A percentile compares a stretch with the other conserved stretches of the same genome.
Evolutionary conservation across 2,113 vertebrate species (phyloP).

Genomic region (Tetraodon nigroviridis): DNA sequence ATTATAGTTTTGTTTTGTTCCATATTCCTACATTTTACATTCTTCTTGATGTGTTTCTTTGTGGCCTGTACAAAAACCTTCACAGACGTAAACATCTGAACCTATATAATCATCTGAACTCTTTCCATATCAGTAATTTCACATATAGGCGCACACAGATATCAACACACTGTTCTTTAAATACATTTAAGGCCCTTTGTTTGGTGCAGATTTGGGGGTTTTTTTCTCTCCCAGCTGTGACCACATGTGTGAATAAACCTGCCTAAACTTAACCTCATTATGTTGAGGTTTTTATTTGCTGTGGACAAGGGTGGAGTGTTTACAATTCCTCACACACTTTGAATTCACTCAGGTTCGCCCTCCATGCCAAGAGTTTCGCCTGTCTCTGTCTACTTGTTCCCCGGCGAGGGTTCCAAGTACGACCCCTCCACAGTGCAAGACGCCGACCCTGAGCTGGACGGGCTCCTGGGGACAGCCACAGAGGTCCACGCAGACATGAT

Average conservation of each 20-base stretch:
- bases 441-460: conserved; percentile 64
- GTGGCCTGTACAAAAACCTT: not conserved
- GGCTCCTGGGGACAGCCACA: conserved; percentile 63
- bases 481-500: conserved; percentile 70
- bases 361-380: conserved; percentile 76
- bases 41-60: not conserved
- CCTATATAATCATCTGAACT: not conserved
- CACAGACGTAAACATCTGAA: not conserved
- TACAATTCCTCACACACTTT: not conserved
- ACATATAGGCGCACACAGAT: not conserved
- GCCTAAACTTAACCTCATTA: not conserved
- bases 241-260: not conserved
- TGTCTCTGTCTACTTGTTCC: conserved; percentile 85
- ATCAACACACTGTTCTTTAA: not conserved
- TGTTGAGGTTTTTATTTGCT: not conserved
- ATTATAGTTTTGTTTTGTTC: too few species aligned
- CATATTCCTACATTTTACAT: too few species aligned
- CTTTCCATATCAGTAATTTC: not conserved
- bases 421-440: conserved; percentile 35
- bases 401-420: conserved; percentile 74
- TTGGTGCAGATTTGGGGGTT: not conserved
- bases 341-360: conserved; percentile 62
- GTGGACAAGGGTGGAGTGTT: not conserved
- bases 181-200: not conserved
- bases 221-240: not conserved